phyloP scores from a whole-genome alignment of 2,113 vertebrate species.

The Sapajus apella region DNA sequence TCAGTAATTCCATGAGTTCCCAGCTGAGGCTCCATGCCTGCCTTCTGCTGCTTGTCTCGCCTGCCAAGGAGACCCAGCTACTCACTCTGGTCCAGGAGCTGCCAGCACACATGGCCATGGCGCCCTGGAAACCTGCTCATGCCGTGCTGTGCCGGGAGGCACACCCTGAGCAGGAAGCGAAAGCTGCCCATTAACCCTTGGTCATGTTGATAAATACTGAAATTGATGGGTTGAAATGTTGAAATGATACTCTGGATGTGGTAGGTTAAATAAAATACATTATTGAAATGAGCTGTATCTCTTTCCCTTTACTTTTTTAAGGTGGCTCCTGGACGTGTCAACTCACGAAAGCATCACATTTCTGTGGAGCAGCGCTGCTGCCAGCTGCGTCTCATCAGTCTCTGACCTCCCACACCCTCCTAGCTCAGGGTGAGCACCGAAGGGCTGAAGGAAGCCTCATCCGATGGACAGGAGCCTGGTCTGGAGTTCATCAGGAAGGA shows the following conservation, averaged over 20 bases:
- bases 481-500: neutral
- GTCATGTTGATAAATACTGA: neutral
- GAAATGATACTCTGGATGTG: neutral
- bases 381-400: too few species aligned
- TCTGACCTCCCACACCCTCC: neutral
- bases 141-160: neutral
- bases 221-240: neutral
- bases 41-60: neutral
- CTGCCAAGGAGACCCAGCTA: neutral
- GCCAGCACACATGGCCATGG: neutral
- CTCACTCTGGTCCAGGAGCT: neutral
- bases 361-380: rapidly evolving
- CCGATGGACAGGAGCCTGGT: neutral
- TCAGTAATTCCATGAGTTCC: too few species aligned
- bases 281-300: neutral
- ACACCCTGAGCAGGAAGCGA: neutral
- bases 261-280: neutral
- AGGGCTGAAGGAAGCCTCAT: neutral
- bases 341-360: neutral
- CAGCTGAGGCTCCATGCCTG: too few species aligned
- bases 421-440: neutral
- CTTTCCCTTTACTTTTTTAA: neutral
- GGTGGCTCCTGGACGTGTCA: neutral
- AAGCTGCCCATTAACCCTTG: neutral
- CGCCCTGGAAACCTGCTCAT: neutral